phyloP scores from a whole-genome alignment of 2,797 vertebrate species.

The Myripristis jacobus region DNA sequence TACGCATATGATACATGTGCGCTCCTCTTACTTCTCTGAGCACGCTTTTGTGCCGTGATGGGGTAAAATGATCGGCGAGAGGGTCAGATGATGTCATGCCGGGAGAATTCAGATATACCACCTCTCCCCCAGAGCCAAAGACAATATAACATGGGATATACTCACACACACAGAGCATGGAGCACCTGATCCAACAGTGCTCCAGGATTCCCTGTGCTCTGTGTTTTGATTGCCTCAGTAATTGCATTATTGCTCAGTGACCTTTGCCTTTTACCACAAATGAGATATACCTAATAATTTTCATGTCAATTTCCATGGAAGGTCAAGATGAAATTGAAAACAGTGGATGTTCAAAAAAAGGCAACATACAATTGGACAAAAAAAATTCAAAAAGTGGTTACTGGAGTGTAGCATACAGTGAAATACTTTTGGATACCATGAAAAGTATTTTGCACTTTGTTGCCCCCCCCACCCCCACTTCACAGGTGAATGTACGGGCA shows the following conservation, averaged over 20 bases:
- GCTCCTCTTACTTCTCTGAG: slow-evolving; percentile 63
- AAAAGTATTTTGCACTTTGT: background rate
- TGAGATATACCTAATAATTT: slow-evolving; percentile 2
- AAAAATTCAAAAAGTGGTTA: background rate
- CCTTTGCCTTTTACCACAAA: slow-evolving; percentile 14
- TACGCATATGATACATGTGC: slow-evolving; percentile 71
- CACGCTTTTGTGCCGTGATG: slow-evolving; percentile 56
- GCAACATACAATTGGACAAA: background rate
- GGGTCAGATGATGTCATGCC: slow-evolving; percentile 75
- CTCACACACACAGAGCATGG: background rate
- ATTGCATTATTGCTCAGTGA: slow-evolving; percentile 22
- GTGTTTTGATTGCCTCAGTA: slow-evolving; percentile 24
- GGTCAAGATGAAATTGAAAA: slow-evolving; percentile 10
- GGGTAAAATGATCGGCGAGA: slow-evolving; percentile 62
- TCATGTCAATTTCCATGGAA: background rate
- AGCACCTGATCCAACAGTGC: slow-evolving; percentile 31
- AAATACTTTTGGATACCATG: background rate
- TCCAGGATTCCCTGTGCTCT: slow-evolving; percentile 36
- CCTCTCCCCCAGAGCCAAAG: slow-evolving; percentile 28
- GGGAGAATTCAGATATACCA: slow-evolving; percentile 61
- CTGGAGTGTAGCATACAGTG: background rate
- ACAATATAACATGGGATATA: slow-evolving; percentile 39
- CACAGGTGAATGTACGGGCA: slow-evolving; percentile 11
- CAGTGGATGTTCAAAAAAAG: background rate
- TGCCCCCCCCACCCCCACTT: background rate